A percentile compares a stretch with the other conserved stretches of the same genome.
Conservation (phyloP, 2,888 invertebrate species). For the Dolomedes plantarius region DNA sequence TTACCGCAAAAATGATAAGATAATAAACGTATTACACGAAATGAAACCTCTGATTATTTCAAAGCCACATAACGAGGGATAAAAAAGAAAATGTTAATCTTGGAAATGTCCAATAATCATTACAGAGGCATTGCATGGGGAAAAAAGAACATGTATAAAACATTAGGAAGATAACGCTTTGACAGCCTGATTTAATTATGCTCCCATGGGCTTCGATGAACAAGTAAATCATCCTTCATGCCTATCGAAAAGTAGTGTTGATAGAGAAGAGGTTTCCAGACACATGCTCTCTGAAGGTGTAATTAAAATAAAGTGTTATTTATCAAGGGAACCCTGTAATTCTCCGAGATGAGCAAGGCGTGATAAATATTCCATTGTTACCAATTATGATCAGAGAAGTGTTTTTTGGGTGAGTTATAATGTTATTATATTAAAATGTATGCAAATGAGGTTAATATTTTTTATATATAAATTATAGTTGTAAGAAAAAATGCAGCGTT, state of each 20-base stretch:
- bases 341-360: neutral
- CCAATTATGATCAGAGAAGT: too few species aligned
- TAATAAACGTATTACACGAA: too few species aligned
- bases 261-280: neutral
- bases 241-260: neutral
- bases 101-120: neutral
- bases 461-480: too few species aligned
- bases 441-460: too few species aligned
- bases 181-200: neutral
- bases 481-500: too few species aligned
- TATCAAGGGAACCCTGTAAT: neutral
- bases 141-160: neutral
- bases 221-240: neutral
- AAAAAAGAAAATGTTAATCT: neutral
- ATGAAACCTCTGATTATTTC: too few species aligned
- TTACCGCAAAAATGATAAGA: too few species aligned
- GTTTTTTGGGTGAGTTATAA: too few species aligned
- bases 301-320: neutral
- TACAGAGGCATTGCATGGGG: neutral
- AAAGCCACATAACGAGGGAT: too few species aligned
- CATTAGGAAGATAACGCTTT: neutral
- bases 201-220: neutral
- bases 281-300: neutral
- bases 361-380: too few species aligned
- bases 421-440: too few species aligned